Base-by-base conservation (phyloP, 2,113 vertebrate species). In the Nannobrachium achirus region DNA sequence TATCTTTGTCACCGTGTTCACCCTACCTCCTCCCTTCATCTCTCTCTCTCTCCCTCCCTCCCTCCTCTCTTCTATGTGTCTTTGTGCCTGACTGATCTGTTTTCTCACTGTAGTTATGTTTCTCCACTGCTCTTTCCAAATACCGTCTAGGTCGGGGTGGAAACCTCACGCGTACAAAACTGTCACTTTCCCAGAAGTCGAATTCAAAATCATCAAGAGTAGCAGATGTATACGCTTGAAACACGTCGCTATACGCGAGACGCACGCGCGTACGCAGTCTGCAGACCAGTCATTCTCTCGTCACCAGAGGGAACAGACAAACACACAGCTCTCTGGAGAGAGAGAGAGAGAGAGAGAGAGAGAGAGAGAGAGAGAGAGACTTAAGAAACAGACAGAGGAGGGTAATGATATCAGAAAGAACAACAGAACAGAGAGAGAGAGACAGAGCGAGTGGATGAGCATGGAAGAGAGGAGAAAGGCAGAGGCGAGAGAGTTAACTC, bases 1-100 rank as follows among this genome's bases (percentile, higher is more conserved):
- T n/a, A n/a, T n/a, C n/a, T n/a, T n/a, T n/a, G n/a, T n/a, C n/a
- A n/a, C n/a, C n/a, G n/a, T n/a, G n/a, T n/a, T n/a, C n/a, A n/a
- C n/a, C n/a, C n/a, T n/a, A n/a, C 49, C 4, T 13, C 1, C 67
- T 45, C 57, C 40, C 76, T 78, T 71, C 53, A 7, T 6, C 53
- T n/a, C 53, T 56, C 52, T 38, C 52, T 62, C 6, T 15, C 73
- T 77, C 71, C 69, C 77, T 86, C 76, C 74, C 71, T 60, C 42
- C 20, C 69, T 85, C 85, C 56, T 71, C 58, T 59, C 65, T 58
- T 68, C 64, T 59, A 69, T 39, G 64, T 55, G 48, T 70, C 63
- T 49, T 58, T 7, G 2, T 64, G 25, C n/a, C 49, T 59, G 46
- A 75, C 73, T 66, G 50, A 58, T 19, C 62, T 53, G 38, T 70